A percentile compares a stretch with the other conserved stretches of the same genome.
Evolutionary conservation across 1,140 invertebrate species (phyloP).

Genomic region (Magallana ariakensis): DNA sequence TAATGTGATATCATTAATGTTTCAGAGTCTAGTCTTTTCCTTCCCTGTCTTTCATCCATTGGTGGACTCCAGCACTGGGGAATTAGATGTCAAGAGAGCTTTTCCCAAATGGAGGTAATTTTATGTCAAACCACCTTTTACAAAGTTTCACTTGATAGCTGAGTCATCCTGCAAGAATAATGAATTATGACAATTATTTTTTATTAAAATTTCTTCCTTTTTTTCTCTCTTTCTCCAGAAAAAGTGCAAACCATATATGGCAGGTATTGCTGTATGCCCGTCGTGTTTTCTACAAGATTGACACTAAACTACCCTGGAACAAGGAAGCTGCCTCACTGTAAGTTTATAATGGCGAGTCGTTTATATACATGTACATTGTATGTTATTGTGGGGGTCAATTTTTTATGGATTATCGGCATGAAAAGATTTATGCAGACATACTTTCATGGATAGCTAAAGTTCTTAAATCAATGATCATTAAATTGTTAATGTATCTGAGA

Average conservation of each 20-base stretch:
- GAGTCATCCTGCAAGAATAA: too few species aligned
- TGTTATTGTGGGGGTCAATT: too few species aligned
- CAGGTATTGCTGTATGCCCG: conserved; percentile 92
- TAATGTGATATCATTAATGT: conserved; percentile 22
- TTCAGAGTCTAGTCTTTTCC: conserved; percentile 91
- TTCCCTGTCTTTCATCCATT: conserved; percentile 93
- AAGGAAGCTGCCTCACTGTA: conserved; percentile 88
- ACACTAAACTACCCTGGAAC: conserved; percentile 86
- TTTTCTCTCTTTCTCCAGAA: conserved; percentile 73
- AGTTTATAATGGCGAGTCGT: conserved; percentile 74
- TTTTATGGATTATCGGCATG: too few species aligned
- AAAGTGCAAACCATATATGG: conserved; percentile 91
- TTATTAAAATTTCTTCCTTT: not conserved
- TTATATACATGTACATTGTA: too few species aligned
- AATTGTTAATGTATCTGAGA: too few species aligned
- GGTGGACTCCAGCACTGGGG: conserved; percentile 88
- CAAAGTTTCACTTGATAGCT: conserved; percentile 4
- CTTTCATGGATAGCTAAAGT: too few species aligned
- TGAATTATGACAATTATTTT: not conserved
- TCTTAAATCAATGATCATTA: too few species aligned
- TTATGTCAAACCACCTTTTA: not conserved
- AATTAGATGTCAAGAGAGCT: conserved; percentile 87
- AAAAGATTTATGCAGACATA: too few species aligned
- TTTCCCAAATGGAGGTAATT: conserved; percentile 89
- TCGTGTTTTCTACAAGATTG: conserved; percentile 89